These are phyloP conservation scores for Drosophila picticornis DNA, from an alignment of 2,888 invertebrate species.

Conservation along the genomic window DNA sequence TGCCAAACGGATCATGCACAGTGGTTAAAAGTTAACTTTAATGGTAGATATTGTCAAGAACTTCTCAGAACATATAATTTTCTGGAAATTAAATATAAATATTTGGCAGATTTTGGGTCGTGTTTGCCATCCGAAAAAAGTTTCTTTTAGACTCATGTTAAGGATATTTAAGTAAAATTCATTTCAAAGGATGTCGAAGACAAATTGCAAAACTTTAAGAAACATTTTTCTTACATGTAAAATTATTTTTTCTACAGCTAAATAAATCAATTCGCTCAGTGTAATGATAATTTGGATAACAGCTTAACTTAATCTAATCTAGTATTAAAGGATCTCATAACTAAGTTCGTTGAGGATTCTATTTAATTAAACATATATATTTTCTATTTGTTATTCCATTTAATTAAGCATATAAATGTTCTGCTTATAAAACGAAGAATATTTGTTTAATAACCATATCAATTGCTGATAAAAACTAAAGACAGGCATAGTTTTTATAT, in stretches of 20 bases:
- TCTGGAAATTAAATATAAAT: background rate
- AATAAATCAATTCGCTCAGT: background rate
- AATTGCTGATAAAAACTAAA: background rate
- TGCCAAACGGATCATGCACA: constrained; percentile 53
- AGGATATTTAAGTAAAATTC: background rate
- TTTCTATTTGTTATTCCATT: background rate
- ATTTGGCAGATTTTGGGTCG: background rate
- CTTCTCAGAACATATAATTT: background rate
- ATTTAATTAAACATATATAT: background rate
- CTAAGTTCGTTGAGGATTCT: background rate
- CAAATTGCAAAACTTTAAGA: background rate
- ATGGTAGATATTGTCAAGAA: background rate
- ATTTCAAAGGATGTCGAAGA: background rate
- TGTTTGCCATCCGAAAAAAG: background rate
- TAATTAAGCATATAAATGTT: background rate
- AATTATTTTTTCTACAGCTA: background rate
- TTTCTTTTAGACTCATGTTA: background rate
- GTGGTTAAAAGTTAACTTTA: constrained; percentile 16
- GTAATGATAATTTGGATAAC: background rate
- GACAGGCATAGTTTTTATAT: background rate
- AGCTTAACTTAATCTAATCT: background rate
- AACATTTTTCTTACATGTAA: accelerated
- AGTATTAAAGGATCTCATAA: background rate
- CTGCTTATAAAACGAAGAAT: background rate
- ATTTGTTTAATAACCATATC: background rate